phyloP scores from a whole-genome alignment of 1,140 invertebrate genomes.

The Ips nitidus region DNA sequence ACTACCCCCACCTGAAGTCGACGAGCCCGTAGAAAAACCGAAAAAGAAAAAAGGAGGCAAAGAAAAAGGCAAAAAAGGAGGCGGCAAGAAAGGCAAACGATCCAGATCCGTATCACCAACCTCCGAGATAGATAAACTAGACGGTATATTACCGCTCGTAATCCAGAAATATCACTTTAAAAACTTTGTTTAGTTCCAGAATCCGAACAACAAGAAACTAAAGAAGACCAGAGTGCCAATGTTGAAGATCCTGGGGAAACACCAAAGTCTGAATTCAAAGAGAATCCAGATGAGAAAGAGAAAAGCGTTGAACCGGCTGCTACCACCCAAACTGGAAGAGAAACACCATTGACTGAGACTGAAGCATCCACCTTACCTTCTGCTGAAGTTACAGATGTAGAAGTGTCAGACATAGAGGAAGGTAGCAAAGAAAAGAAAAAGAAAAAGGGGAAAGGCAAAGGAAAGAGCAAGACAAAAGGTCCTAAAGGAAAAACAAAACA shows the following conservation, averaged over 20 bases:
- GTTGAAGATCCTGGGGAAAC: conserved; percentile 8
- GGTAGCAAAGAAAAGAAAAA: conserved; percentile 23
- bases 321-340: conserved; percentile 2
- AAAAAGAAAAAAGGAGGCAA: conserved; percentile 39
- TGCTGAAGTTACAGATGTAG: conserved; percentile 38
- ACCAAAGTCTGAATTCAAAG: conserved; percentile 12
- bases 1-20: conserved; percentile 14
- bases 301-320: background rate
- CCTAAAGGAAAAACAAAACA: background rate
- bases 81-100: conserved; percentile 25
- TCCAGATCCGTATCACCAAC: conserved; percentile 9
- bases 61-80: conserved; percentile 35
- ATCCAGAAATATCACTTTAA: background rate
- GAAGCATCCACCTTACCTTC: conserved; percentile 39
- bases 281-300: background rate
- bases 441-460: conserved; percentile 35
- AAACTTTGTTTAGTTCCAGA: no score
- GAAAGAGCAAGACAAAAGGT: conserved; percentile 27
- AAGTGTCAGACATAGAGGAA: conserved; percentile 34
- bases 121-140: background rate
- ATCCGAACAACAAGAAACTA: conserved; percentile 10
- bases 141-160: background rate
- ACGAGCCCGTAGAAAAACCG: conserved; percentile 22
- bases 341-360: conserved; percentile 38
- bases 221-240: background rate